A percentile compares a stretch with the other conserved stretches of the same genome.
Conservation (phyloP, 2,797 vertebrate species). For the Myiotriccus ornatus region DNA sequence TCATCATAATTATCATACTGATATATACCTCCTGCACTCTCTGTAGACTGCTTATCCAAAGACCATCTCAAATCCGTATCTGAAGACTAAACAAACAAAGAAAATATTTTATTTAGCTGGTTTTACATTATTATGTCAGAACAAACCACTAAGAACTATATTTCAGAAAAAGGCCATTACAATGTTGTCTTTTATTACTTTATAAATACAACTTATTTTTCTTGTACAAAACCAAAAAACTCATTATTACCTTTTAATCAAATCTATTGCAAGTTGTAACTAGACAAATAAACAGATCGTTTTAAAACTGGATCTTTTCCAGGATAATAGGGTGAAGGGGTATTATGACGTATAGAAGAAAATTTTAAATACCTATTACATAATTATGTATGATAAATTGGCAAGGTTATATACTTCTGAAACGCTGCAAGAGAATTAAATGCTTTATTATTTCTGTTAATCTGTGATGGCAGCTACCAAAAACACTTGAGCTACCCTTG, state of each 20-base stretch:
- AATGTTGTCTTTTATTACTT: background rate
- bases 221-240: background rate
- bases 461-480: background rate
- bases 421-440: background rate
- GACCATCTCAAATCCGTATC: constrained; percentile 89
- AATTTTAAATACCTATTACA: background rate
- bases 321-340: fast-evolving
- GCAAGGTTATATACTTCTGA: background rate
- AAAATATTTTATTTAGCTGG: background rate
- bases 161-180: background rate
- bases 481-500: background rate
- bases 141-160: background rate
- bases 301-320: background rate
- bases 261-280: background rate
- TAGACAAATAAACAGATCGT: background rate
- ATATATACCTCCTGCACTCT: constrained; percentile 90
- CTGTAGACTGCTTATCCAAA: constrained; percentile 83
- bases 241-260: background rate
- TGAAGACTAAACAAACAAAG: constrained; percentile 80
- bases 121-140: background rate
- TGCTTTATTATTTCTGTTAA: background rate
- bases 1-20: constrained; percentile 99
- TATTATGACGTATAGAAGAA: background rate
- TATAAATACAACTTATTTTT: background rate
- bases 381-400: background rate